Evolutionary conservation across 2,797 vertebrate genomes (phyloP).

Genomic region (Macropodus opercularis): DNA sequence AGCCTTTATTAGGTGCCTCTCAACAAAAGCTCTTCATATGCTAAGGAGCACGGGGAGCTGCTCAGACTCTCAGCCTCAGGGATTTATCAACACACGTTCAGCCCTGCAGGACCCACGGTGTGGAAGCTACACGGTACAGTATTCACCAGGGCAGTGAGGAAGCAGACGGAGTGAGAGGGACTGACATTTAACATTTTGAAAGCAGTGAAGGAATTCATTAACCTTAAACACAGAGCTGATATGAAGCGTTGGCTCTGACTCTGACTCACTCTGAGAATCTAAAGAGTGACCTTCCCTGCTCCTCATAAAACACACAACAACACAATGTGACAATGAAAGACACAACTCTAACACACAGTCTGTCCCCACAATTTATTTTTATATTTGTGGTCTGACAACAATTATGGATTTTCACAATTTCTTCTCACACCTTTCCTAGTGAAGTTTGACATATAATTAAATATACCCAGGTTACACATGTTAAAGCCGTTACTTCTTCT

Average conservation of each 20-base stretch:
- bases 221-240: constrained; percentile 30
- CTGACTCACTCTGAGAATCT: constrained; percentile 5
- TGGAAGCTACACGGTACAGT: constrained; percentile 9
- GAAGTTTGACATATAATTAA: not conserved
- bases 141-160: constrained; percentile 6
- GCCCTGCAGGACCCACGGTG: not conserved
- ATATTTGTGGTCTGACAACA: not conserved
- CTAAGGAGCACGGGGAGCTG: constrained; percentile 34
- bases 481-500: not conserved
- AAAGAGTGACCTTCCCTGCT: constrained; percentile 6
- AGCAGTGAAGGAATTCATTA: constrained; percentile 47
- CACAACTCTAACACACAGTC: not conserved
- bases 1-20: constrained; percentile 47
- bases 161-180: constrained; percentile 15
- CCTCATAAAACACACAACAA: not conserved
- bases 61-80: constrained; percentile 12
- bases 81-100: constrained; percentile 16
- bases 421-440: not conserved
- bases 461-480: not conserved
- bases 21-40: constrained; percentile 56
- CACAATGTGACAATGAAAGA: not conserved
- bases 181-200: constrained; percentile 42
- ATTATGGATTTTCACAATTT: constrained; percentile 6
- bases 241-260: constrained; percentile 5
- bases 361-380: constrained; percentile 33